Evolutionary conservation across 1,140 invertebrate species (phyloP), one percentile per base, ranked within the genome.

Genomic region (Listronotus bonariensis): DNA sequence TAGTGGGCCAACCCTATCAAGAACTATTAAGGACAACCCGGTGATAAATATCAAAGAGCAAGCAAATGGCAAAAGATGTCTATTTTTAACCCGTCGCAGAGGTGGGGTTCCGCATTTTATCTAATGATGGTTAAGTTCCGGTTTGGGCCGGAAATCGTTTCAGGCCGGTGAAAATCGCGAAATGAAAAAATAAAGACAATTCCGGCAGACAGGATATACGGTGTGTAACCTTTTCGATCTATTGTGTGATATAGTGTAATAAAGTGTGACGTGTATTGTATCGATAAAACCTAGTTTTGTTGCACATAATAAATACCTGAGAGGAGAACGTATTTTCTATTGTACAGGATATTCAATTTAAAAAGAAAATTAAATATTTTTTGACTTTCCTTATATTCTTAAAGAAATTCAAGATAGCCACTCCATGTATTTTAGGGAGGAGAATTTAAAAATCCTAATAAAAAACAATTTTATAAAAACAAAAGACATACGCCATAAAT

Each of bases 131-230:
- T 51, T 20, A 20, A 49, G 45, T 60, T 60, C 57, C 57, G 57
- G 15, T 60, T 51, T 36, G n/a, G 26, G 38, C 57, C 45, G 57
- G 57, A 60, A 60, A 60, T 60, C 26, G 57, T 60, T 60, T 60
- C 57, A 45, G 31, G 10, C 12, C 26, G 43, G 40, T 58, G 55
- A 42, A 58, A 48, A 20, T 48, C 9, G 45, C 45, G 45, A 48
- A 58, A 34, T 18, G 34, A 12, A 36, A 45, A 53, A 34, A 53
- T 15, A 14, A 58, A 51, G 49, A 60, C 38, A 49, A 46, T 34
- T 58, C 43, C 15, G 38, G 36, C 34, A 38, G n/a, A 9, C 11
- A 32, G 57, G 57, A 60, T 60, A 18, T 51, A 60, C 57, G 57
- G 57, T 60, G 46, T 46, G 32, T 48, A 43, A 34, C 56, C 14